A percentile compares a stretch with the other conserved stretches of the same genome.
These are phyloP conservation scores for Drosophila lacertosa DNA, from an alignment of 1,140 invertebrate genomes.

Conservation along the genomic window DNA sequence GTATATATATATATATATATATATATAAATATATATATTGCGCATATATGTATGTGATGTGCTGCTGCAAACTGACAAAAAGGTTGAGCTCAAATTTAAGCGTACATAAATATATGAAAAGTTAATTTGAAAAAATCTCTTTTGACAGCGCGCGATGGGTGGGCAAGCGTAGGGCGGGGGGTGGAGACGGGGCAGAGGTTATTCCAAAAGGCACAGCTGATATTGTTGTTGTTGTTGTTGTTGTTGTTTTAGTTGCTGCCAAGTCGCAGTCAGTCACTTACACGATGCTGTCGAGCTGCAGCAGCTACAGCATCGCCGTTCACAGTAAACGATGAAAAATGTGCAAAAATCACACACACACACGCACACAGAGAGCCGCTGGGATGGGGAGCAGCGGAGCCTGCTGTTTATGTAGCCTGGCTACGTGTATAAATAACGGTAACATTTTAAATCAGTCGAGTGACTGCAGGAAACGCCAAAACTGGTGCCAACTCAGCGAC, in stretches of 20 bases:
- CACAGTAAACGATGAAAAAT: constrained; percentile 78
- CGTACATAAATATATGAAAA: constrained; percentile 82
- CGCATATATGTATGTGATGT: constrained; percentile 19
- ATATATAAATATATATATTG: constrained; percentile 8
- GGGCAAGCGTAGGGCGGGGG: constrained; percentile 1
- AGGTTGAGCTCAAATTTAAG: constrained; percentile 64
- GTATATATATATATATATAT: constrained; percentile 3
- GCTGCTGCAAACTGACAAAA: constrained; percentile 48
- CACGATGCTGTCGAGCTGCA: constrained; percentile 70
- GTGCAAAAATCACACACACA: constrained; percentile 55
- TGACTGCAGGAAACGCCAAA: constrained; percentile 78
- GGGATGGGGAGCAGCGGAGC: constrained; percentile 18
- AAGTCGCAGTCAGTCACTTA: constrained; percentile 77
- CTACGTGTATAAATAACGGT: constrained; percentile 82
- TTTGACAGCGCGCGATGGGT: constrained; percentile 67
- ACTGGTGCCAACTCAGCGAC: constrained; percentile 58
- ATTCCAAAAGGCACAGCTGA: not conserved
- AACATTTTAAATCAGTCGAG: constrained; percentile 82
- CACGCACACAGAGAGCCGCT: not conserved
- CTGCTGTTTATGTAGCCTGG: constrained; percentile 70
- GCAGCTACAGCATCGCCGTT: constrained; percentile 42
- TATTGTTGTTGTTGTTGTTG: constrained; percentile 1
- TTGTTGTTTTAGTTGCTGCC: constrained; percentile 36
- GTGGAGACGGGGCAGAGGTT: not conserved
- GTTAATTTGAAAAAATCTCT: constrained; percentile 83